Percentiles rank a stretch among this genome's conserved stretches.
These are phyloP conservation scores for Propithecus deckenii DNA, from an alignment of 2,797 vertebrate genomes.

Conservation along the genomic window DNA sequence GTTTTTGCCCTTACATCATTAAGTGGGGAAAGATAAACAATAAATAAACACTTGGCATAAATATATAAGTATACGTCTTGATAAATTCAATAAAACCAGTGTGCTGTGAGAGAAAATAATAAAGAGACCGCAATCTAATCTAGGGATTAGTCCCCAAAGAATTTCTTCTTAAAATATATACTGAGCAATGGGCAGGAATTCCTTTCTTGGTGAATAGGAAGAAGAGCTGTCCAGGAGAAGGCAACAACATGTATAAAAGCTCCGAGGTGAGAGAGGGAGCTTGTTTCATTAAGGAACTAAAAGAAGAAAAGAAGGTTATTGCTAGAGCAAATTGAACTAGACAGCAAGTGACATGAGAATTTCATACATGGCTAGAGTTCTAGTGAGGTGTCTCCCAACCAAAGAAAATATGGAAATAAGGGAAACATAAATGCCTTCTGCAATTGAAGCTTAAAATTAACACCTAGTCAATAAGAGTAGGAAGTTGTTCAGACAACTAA, in stretches of 20 bases:
- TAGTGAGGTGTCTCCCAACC: background rate
- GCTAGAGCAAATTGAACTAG: background rate
- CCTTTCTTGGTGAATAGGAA: background rate
- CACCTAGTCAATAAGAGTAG: background rate
- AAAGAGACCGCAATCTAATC: background rate
- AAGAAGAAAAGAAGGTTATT: background rate
- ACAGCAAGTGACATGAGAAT: background rate
- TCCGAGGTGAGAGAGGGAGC: background rate
- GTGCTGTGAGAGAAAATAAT: background rate
- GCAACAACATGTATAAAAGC: background rate
- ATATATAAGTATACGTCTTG: background rate
- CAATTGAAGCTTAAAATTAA: conserved; percentile 1
- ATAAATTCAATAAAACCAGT: background rate
- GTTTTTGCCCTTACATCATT: background rate
- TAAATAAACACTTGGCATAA: background rate
- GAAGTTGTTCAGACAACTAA: background rate
- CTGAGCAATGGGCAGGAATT: background rate
- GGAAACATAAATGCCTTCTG: background rate
- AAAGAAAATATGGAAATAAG: background rate
- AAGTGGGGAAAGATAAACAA: background rate
- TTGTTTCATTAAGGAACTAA: background rate
- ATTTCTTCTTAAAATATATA: background rate
- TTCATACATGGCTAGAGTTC: background rate
- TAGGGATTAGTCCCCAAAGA: background rate
- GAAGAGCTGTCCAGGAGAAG: background rate